Evolutionary conservation across 1,140 invertebrate genomes (phyloP), one percentile per base, ranked within the genome.

Genomic region (Cherax destructor): DNA sequence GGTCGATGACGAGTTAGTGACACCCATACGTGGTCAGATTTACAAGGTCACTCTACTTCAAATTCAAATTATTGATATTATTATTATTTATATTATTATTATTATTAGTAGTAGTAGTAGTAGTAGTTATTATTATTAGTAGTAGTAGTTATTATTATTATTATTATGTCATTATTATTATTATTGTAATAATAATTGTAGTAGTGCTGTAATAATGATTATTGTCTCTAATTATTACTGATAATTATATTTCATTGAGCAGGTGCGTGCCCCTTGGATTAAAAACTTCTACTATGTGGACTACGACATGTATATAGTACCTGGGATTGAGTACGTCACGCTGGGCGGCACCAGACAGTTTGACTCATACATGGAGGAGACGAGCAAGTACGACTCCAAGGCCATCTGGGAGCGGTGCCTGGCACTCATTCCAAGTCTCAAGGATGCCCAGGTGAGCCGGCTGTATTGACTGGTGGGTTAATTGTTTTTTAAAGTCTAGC

Each of bases 11-110:
- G 94, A 95, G 86, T 95, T 96, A 93, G 93, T 99, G 30, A 96
- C 97, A 61, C 97, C 98, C 0, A 96, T 99, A n/a, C 95, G 97
- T 88, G 98, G 98, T 9, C 98, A 99, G 95, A 95, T 99, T 1
- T 95, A 97, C 21, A 98, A 97, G 95, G 97, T 97, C 83, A 92
- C 21, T 47, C 18, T 94, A 10, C 30, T 41, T 41, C 30, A 41
- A 1, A 41, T 41, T 41, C 0, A 1, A 1, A 1, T 41, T 41
- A 1, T 41, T 41, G 1, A 1, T 41, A 1, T 41, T 41, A 41
- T 41, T 41, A 41, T 41, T 41, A 41, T 41, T 41, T 1, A 1
- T 69, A 18, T n/a, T 69, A n/a, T 13, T 18, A n/a, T 18, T n/a
- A 69, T 18, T 13, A n/a, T n/a, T n/a, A n/a, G n/a, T n/a, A n/a